Percentiles rank a stretch among this genome's conserved stretches.
These are phyloP conservation scores for Callocephalon fimbriatum DNA, from an alignment of 2,113 vertebrate genomes.

Conservation along the genomic window DNA sequence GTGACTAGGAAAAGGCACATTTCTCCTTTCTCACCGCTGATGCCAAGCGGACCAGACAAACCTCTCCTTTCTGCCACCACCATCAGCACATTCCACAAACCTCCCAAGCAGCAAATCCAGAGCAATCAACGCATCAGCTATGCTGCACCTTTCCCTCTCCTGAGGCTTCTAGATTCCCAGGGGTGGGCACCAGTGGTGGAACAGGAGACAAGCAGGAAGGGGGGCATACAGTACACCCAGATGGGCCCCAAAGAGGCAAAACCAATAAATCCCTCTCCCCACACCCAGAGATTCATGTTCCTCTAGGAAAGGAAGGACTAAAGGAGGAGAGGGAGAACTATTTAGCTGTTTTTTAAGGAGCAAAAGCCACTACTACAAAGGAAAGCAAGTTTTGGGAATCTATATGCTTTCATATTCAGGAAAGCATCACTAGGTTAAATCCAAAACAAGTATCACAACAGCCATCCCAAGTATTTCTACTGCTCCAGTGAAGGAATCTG, in stretches of 20 bases:
- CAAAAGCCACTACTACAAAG: not conserved
- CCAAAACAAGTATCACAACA: not conserved
- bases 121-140: not conserved
- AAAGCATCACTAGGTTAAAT: not conserved
- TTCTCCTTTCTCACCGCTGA: conserved; percentile 26
- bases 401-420: not conserved
- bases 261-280: not conserved
- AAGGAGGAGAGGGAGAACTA: not conserved
- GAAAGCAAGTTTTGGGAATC: not conserved
- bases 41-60: conserved; percentile 22
- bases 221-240: rapidly evolving
- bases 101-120: not conserved
- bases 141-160: not conserved
- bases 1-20: conserved; percentile 41
- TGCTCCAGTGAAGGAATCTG: not conserved
- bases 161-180: not conserved
- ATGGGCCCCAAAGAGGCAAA: not conserved
- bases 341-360: not conserved
- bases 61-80: not conserved
- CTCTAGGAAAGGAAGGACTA: not conserved
- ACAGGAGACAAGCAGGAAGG: not conserved
- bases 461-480: not conserved
- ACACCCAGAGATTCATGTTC: not conserved
- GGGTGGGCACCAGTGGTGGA: not conserved
- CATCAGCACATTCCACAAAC: not conserved